Percentiles rank a stretch among this genome's conserved stretches.
phyloP scores from a whole-genome alignment of 2,888 invertebrate species.

The Nezara viridula region DNA sequence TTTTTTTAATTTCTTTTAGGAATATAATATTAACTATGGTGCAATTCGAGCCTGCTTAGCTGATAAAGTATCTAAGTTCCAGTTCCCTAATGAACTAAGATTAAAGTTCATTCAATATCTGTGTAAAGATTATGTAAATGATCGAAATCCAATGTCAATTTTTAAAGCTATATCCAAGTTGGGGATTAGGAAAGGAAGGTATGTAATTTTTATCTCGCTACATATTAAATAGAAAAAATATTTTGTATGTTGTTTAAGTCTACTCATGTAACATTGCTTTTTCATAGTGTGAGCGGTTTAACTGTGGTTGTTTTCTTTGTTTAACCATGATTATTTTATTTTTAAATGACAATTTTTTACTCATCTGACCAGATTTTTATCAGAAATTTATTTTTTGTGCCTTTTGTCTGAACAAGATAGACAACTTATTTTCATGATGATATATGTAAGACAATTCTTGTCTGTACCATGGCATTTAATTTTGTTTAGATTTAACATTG shows the following conservation, averaged over 20 bases:
- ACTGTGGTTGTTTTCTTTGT: too few relatives aligned
- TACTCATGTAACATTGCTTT: background rate
- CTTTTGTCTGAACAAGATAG: too few relatives aligned
- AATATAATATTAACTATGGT: background rate
- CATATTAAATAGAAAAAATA: background rate
- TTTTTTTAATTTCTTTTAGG: slow-evolving; percentile 29
- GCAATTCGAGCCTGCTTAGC: background rate
- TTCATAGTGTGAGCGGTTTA: too few relatives aligned
- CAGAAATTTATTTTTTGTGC: too few relatives aligned
- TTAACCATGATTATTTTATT: too few relatives aligned
- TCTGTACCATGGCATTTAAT: too few relatives aligned
- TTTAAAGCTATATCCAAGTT: background rate
- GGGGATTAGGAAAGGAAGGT: slow-evolving; percentile 40
- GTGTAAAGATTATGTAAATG: slow-evolving; percentile 46
- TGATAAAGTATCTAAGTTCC: background rate
- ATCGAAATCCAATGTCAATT: slow-evolving; percentile 18
- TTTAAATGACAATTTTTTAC: too few relatives aligned
- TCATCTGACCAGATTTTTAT: too few relatives aligned
- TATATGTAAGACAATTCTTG: too few relatives aligned
- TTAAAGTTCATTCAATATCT: slow-evolving; percentile 45
- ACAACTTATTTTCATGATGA: too few relatives aligned
- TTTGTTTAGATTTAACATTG: too few relatives aligned
- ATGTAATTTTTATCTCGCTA: background rate
- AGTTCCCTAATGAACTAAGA: slow-evolving; percentile 46
- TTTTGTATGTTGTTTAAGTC: background rate